Conservation (phyloP, 2,113 vertebrate species). For the Anser cygnoides region DNA sequence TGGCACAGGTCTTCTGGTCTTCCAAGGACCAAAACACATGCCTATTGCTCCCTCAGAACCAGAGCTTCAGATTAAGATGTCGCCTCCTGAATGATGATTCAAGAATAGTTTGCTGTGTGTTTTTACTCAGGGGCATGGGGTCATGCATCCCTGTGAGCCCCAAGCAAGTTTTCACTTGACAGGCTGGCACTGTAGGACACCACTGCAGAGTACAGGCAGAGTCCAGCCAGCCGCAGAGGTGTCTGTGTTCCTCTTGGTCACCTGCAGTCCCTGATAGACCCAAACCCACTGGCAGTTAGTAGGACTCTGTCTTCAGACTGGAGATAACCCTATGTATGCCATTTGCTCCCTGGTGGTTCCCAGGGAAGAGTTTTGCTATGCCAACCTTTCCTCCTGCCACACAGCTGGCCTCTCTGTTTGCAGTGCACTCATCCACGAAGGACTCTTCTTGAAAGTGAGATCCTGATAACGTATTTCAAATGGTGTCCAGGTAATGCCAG, state of each 20-base stretch:
- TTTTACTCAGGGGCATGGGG: background rate
- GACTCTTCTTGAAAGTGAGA: background rate
- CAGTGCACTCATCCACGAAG: rapidly evolving
- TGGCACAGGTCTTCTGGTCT: background rate
- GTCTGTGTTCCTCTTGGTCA: background rate
- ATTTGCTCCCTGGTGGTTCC: background rate
- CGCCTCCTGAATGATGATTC: background rate
- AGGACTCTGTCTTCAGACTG: background rate
- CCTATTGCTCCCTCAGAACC: background rate
- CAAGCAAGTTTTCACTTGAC: background rate
- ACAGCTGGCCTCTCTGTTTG: rapidly evolving
- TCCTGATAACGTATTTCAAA: background rate
- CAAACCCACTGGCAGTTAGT: background rate
- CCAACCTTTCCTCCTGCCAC: background rate
- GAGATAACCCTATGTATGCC: background rate
- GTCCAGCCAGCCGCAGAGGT: rapidly evolving
- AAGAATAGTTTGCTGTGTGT: background rate
- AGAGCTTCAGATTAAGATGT: background rate
- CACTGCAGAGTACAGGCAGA: background rate
- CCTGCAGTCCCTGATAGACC: background rate
- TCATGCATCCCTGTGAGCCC: background rate
- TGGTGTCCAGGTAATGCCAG: background rate
- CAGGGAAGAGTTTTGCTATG: background rate
- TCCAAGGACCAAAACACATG: background rate
- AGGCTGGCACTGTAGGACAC: background rate